Evolutionary conservation across 2,888 invertebrate species (phyloP), one percentile per base, ranked within the genome.

Genomic region (Thyatira batis): DNA sequence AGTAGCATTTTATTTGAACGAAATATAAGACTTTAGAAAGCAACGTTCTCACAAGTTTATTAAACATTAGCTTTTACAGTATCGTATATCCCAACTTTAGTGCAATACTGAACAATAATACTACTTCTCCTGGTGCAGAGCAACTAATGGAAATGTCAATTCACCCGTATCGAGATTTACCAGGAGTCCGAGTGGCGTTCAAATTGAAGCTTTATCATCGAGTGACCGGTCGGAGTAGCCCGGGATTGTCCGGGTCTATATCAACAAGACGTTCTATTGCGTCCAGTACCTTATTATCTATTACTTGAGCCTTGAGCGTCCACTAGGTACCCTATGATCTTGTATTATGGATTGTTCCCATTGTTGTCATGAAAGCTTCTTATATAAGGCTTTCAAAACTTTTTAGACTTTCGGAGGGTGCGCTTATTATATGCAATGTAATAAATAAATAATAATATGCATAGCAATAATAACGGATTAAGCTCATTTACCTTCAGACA

Each of bases 231-330:
- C 61, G 43, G 43, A 44, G 51, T 59, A 51, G 65, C 57, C 49
- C 51, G 58, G 56, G 17, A 65, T 67, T 69, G 61, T 67, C 45
- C 61, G 60, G 51, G 54, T 57, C 65, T 69, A 57, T 65, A 63
- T 67, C 67, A 69, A 69, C 69, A 65, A 63, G 69, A 67, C 58
- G 39, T 17, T 39, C 39, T 67, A 63, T 60, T 54, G 61, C 60
- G 25, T 59, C 56, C 39, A 54, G 54, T 63, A 57, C 69, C 67
- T 55, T 66, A 51, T 65, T 65, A 57, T 53, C 58, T 57, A 58
- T 63, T 60, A 45, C 63, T 51, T 59, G 60, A 53, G 55, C 55
- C 54, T 51, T 39, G 20, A 20, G 51, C n/a, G n/a, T n/a, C n/a
- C n/a, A n/a, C n/a, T n/a, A n/a, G n/a, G n/a, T 50, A 48, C 57